Conservation (phyloP, 2,113 vertebrate species). For the Atlantisia rogersi region DNA sequence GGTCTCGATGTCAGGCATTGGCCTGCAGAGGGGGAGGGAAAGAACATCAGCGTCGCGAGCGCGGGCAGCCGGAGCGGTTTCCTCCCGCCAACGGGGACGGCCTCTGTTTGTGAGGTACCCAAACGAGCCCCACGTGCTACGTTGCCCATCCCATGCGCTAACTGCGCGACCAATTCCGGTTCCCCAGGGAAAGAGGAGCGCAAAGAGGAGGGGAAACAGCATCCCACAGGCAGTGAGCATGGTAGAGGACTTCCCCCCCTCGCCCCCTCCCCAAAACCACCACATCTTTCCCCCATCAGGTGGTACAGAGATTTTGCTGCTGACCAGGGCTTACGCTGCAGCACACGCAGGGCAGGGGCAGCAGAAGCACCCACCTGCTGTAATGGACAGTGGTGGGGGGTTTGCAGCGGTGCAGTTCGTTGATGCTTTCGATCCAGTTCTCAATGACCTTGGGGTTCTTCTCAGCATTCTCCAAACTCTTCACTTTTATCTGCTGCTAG, state of each 20-base stretch:
- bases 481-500: slow-evolving; percentile 87
- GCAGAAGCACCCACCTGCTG: slow-evolving; percentile 62
- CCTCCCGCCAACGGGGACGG: neutral
- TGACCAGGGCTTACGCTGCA: accelerated
- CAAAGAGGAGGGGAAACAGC: neutral
- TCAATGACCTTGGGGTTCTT: slow-evolving; percentile 86
- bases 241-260: no score
- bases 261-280: no score
- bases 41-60: neutral
- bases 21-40: slow-evolving; percentile 50
- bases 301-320: neutral
- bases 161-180: no score
- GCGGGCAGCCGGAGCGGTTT: accelerated
- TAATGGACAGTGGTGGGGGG: slow-evolving; percentile 84
- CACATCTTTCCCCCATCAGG: no score
- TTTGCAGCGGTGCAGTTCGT: slow-evolving; percentile 84
- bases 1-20: slow-evolving; percentile 91
- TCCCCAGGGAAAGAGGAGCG: accelerated
- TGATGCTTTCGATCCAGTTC: slow-evolving; percentile 89
- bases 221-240: neutral
- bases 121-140: neutral
- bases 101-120: no score
- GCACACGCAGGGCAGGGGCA: accelerated
- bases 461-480: slow-evolving; percentile 86
- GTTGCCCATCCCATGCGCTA: no score